Percentiles rank a stretch among this genome's conserved stretches.
phyloP scores from a whole-genome alignment of 2,797 vertebrate species.

The Labeo calbasu region DNA sequence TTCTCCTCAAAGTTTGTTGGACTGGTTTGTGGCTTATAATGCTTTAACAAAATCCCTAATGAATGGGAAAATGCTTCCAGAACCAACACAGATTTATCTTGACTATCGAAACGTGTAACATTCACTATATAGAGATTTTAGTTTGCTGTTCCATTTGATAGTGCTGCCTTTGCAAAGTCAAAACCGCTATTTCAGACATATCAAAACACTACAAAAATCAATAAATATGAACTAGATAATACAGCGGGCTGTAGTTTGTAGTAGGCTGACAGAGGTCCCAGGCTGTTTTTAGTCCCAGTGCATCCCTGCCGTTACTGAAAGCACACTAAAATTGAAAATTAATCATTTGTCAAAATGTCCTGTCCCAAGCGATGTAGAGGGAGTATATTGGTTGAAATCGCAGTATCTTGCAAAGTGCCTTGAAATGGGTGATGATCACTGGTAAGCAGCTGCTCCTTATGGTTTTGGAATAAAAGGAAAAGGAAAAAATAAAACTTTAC shows the following conservation, averaged over 20 bases:
- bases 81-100: neutral
- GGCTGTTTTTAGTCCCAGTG: slow-evolving; percentile 9
- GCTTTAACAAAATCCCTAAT: neutral
- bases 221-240: neutral
- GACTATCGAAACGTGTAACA: too few species aligned
- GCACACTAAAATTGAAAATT: neutral
- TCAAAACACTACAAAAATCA: neutral
- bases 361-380: neutral
- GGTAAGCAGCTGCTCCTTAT: too few species aligned
- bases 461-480: neutral
- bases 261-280: neutral
- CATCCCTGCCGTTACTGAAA: neutral
- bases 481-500: neutral
- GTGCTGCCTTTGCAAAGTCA: neutral
- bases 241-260: neutral
- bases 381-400: neutral
- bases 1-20: too few species aligned
- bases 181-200: neutral
- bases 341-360: neutral
- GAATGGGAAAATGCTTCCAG: neutral
- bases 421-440: neutral
- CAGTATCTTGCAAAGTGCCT: neutral
- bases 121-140: too few species aligned
- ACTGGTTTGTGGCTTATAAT: too few species aligned
- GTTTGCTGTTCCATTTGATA: neutral